These are phyloP conservation scores for Adoxophyes honmai DNA, from an alignment of 1,140 invertebrate species.

Conservation along the genomic window DNA sequence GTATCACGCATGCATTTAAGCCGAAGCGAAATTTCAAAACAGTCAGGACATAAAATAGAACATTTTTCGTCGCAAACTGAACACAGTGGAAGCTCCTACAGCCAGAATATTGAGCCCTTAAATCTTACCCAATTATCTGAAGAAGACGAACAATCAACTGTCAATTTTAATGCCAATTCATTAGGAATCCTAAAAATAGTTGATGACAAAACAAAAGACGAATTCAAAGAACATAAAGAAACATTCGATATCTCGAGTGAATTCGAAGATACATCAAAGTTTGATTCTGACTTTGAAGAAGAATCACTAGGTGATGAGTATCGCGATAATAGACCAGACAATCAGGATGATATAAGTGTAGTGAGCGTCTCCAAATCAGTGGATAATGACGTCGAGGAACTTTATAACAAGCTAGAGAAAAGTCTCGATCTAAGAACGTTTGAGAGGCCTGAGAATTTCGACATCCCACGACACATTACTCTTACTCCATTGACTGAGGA, in stretches of 20 bases:
- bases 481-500: conserved; percentile 61
- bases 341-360: conserved; percentile 32
- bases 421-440: conserved; percentile 29
- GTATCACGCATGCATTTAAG: not conserved
- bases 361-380: conserved; percentile 35
- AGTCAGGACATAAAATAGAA: no score
- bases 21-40: not conserved
- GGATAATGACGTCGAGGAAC: conserved; percentile 48
- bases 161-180: no score
- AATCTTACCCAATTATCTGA: no score
- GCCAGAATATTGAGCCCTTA: not conserved
- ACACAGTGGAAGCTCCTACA: no score
- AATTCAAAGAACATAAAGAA: conserved; percentile 24
- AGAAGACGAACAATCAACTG: no score
- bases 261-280: conserved; percentile 30
- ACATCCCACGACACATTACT: conserved; percentile 28
- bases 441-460: conserved; percentile 25
- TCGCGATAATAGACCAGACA: conserved; percentile 22
- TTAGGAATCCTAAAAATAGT: conserved; percentile 30
- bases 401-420: conserved; percentile 46
- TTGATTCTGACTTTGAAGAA: conserved; percentile 52
- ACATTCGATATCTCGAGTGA: conserved; percentile 33
- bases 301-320: conserved; percentile 48
- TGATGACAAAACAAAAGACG: conserved; percentile 36
- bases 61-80: no score